Base-by-base conservation (phyloP, 2,888 invertebrate species). In the Andrena praecox region DNA sequence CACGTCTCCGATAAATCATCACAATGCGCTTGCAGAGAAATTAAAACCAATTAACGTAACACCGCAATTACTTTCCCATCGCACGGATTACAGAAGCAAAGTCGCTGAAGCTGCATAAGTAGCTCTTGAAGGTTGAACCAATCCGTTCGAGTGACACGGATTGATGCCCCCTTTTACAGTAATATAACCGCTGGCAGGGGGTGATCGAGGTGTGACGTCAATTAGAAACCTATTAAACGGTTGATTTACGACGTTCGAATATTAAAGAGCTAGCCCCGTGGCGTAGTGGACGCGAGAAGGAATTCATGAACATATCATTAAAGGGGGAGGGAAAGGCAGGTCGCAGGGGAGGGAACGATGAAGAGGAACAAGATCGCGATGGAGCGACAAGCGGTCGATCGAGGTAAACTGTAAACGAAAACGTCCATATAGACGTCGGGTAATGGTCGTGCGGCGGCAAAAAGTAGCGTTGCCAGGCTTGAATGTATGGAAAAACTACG, bases 341-440 rank as follows among this genome's bases (percentile, higher is more conserved):
- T 16, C 42, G 48, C 24, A 20, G 56, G 33, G 6, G 60, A 50
- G 20, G n/a, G 16, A 54, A 8, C 31, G 62, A 42, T 2, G 50
- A 27, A 10, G 16, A 59, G 20, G 8, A 4, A 64, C 56, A 66
- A 12, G 59, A 62, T 35, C n/a, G 5, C 16, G 12, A 62, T 12
- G 62, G 54, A 62, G 5, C 67, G 31, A 31, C 35, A 31, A 10
- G 33, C 20, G 29, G 16, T 24, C 66, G 66, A 74, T 35, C 76
- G 35, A 20, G 10, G 76, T 67, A 60, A 77, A 77, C 77, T 59
- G 29, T 50, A 52, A 35, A 50, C 76, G 66, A 77, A 60, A 77
- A 77, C 50, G 66, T 66, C 29, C 50, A 31, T 12, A 27, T 54
- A 29, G 33, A 54, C 42, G n/a, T 29, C 16, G 62, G 27, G 50